Conservation (phyloP, 2,113 vertebrate species). For the Megaleporinus macrocephalus region DNA sequence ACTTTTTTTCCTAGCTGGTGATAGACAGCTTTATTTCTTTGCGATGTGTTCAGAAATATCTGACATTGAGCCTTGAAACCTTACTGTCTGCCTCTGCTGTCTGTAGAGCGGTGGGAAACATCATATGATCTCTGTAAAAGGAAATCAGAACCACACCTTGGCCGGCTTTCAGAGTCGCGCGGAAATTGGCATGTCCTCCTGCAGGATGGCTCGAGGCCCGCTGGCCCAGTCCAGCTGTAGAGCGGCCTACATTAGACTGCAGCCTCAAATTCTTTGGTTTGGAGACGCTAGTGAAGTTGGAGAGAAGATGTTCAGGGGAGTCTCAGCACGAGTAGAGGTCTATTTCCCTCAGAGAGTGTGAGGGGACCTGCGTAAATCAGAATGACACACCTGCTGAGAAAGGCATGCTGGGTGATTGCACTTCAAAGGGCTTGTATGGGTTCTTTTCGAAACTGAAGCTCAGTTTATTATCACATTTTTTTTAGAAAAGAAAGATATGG, state of each 20-base stretch:
- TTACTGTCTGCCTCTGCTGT: not conserved
- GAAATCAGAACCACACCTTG: constrained; percentile 43
- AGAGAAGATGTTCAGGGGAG: not conserved
- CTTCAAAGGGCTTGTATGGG: constrained; percentile 21
- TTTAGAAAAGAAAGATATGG: constrained; percentile 5
- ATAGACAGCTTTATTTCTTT: not conserved
- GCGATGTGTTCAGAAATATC: not conserved
- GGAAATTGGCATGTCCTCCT: not conserved
- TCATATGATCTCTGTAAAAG: constrained; percentile 27
- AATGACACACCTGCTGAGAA: constrained; percentile 26
- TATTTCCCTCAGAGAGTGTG: not conserved
- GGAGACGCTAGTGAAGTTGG: not conserved
- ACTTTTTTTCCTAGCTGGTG: too few species aligned
- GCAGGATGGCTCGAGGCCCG: not conserved
- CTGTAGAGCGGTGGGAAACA: constrained; percentile 4
- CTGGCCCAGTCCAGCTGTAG: not conserved
- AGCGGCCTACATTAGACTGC: constrained; percentile 1
- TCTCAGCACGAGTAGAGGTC: not conserved
- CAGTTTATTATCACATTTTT: constrained; percentile 15
- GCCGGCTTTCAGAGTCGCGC: not conserved
- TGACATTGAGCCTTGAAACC: too few species aligned
- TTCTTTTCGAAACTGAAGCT: constrained; percentile 1
- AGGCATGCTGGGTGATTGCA: not conserved
- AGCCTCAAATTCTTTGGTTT: not conserved
- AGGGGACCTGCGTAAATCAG: constrained; percentile 50